Conservation (phyloP, 2,888 invertebrate species). For the Dryadula phaetusa region DNA sequence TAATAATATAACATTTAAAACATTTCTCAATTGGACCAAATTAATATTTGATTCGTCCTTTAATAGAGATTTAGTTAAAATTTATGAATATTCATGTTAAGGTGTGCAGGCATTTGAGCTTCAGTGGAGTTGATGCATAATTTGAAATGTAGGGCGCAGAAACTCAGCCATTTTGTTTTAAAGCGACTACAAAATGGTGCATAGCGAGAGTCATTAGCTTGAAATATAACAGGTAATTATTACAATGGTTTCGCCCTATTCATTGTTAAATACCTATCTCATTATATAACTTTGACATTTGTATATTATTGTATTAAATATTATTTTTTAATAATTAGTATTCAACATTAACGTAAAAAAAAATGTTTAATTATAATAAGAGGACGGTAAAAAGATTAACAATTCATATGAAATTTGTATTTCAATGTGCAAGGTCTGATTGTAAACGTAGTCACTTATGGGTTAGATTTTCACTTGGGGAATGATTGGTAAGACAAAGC, state of each 20-base stretch:
- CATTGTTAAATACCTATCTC: neutral
- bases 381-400: no score
- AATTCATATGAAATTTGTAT: no score
- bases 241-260: constrained; percentile 8
- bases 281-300: neutral
- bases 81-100: constrained; percentile 37
- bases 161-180: constrained; percentile 31
- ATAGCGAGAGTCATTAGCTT: constrained; percentile 21
- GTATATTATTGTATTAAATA: neutral
- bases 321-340: neutral
- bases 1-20: neutral
- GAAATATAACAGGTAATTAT: constrained; percentile 26
- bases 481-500: no score
- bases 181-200: constrained; percentile 25
- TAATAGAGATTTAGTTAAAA: constrained; percentile 32
- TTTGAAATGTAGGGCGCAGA: constrained; percentile 26
- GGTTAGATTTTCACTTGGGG: no score
- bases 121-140: constrained; percentile 28
- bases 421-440: no score
- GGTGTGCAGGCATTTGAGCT: constrained; percentile 31
- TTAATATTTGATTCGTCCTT: constrained; percentile 8
- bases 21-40: neutral
- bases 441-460: no score
- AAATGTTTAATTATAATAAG: neutral
- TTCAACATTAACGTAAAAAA: neutral